Percentiles rank a stretch among this genome's conserved stretches.
phyloP scores from a whole-genome alignment of 2,113 vertebrate species.

The Rhynchopsitta pachyrhyncha region DNA sequence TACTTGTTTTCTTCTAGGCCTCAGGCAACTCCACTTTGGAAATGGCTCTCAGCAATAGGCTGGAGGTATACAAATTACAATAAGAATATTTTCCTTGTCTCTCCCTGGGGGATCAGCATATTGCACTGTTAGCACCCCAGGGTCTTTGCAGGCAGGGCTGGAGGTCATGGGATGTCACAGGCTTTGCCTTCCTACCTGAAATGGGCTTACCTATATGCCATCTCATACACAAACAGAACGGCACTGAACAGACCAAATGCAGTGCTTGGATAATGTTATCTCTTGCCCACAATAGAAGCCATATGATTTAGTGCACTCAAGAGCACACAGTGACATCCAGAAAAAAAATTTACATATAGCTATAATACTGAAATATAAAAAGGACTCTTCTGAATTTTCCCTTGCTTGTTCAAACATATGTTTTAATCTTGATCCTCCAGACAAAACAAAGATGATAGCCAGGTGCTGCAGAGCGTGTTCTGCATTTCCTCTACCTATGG shows the following conservation, averaged over 20 bases:
- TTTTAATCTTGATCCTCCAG: background rate
- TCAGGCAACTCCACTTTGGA: background rate
- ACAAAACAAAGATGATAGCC: background rate
- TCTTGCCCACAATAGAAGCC: background rate
- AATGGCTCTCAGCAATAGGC: rapidly evolving
- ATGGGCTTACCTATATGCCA: rapidly evolving
- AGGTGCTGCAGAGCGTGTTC: background rate
- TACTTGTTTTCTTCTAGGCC: background rate
- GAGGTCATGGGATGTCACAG: background rate
- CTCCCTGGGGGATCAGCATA: background rate
- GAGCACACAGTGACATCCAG: background rate
- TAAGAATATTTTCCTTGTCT: background rate
- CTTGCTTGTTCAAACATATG: background rate
- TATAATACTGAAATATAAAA: background rate
- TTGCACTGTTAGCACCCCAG: background rate
- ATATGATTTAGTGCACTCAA: background rate
- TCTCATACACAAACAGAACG: rapidly evolving
- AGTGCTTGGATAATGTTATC: background rate
- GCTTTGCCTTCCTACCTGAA: background rate
- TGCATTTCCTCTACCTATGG: too few relatives aligned
- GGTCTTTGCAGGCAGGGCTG: rapidly evolving
- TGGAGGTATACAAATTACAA: background rate
- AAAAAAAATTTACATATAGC: background rate
- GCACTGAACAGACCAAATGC: rapidly evolving
- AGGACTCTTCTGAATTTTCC: background rate